Evolutionary conservation across 1,140 invertebrate genomes (phyloP).

Genomic region (Caenorhabditis tropicalis): DNA sequence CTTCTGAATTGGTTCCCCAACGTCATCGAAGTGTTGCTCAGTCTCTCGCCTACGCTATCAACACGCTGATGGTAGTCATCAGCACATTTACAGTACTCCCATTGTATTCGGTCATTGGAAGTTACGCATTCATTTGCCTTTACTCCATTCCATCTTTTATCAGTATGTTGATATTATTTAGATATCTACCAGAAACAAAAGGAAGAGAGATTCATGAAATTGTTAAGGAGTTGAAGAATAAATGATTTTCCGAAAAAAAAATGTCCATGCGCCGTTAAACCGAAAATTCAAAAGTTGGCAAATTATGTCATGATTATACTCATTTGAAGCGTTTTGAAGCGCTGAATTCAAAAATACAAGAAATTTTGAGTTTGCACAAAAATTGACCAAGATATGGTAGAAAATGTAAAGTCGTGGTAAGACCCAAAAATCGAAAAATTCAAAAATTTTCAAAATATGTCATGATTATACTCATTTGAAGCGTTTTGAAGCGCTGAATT

Average conservation of each 20-base stretch:
- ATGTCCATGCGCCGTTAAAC: too few relatives aligned
- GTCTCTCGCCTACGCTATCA: not conserved
- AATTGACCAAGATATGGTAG: too few relatives aligned
- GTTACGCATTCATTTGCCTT: slow-evolving; percentile 59
- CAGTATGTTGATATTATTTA: slow-evolving; percentile 52
- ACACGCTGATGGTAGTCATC: slow-evolving; percentile 57
- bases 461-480: too few relatives aligned
- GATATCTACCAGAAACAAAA: slow-evolving; percentile 60
- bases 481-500: too few relatives aligned
- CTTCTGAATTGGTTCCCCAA: slow-evolving; percentile 59
- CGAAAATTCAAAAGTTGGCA: too few relatives aligned
- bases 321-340: too few relatives aligned
- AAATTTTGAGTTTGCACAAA: too few relatives aligned
- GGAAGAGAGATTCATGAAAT: slow-evolving; percentile 68
- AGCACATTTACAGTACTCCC: slow-evolving; percentile 61
- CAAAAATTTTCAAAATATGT: too few relatives aligned
- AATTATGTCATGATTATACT: too few relatives aligned
- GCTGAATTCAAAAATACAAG: too few relatives aligned
- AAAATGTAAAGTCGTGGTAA: too few relatives aligned
- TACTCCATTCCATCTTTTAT: slow-evolving; percentile 59
- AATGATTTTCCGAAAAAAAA: not conserved
- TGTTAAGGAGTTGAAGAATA: slow-evolving; percentile 59
- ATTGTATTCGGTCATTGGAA: slow-evolving; percentile 54
- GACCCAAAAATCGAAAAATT: too few relatives aligned
- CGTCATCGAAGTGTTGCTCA: slow-evolving; percentile 33